These are phyloP conservation scores for Acromyrmex heyeri DNA, from an alignment of 1,140 invertebrate genomes.

Conservation along the genomic window DNA sequence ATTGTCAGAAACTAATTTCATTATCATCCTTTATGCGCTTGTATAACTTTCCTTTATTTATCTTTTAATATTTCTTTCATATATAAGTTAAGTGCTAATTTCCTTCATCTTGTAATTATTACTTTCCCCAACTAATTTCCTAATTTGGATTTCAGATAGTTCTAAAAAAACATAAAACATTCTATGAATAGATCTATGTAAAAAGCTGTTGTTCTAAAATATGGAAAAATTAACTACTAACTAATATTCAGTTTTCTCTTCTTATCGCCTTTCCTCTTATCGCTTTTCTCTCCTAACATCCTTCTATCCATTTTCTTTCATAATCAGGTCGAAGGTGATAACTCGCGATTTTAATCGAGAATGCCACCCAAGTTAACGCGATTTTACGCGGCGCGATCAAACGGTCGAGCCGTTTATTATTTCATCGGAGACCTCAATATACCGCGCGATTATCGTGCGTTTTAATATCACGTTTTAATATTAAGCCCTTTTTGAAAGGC, in stretches of 20 bases:
- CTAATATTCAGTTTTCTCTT: neutral
- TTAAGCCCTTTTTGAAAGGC: conserved; percentile 61
- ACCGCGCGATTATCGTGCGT: conserved; percentile 49
- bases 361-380: conserved; percentile 38
- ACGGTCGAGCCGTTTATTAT: conserved; percentile 51
- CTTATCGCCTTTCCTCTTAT: neutral
- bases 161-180: too few species aligned
- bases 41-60: conserved; percentile 1
- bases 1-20: conserved; percentile 13
- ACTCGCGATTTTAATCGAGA: conserved; percentile 49
- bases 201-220: conserved; percentile 6
- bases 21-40: conserved; percentile 1
- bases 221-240: neutral
- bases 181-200: too few species aligned
- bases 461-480: conserved; percentile 60
- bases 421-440: conserved; percentile 51
- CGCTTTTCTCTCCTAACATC: neutral
- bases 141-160: neutral
- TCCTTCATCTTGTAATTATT: neutral
- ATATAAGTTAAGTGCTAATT: neutral
- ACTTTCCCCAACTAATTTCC: neutral
- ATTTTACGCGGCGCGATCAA: conserved; percentile 52
- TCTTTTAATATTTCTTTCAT: neutral
- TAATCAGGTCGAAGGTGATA: conserved; percentile 7
- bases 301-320: neutral